phyloP scores from a whole-genome alignment of 2,113 vertebrate species.

The Panurus biarmicus region DNA sequence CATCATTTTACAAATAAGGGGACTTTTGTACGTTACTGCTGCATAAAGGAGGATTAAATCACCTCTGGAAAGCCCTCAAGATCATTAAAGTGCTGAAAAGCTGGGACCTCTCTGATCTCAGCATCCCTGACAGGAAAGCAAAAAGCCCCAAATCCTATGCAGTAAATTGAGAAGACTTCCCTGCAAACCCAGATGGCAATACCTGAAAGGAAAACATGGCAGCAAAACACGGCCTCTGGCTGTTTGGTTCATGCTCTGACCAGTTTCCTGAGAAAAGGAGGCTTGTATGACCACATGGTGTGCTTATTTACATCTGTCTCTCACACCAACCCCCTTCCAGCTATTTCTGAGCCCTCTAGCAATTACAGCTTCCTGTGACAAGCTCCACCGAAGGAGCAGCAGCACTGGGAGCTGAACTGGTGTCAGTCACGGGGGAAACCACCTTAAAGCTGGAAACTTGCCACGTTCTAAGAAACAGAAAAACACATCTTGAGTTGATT shows the following conservation, averaged over 20 bases:
- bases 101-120: not conserved
- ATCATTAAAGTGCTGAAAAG: not conserved
- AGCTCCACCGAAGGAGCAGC: not conserved
- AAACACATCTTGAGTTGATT: not conserved
- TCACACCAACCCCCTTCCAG: not conserved
- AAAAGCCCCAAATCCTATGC: not conserved
- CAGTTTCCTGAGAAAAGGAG: not conserved
- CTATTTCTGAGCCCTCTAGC: not conserved
- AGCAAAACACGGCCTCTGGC: not conserved
- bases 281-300: not conserved
- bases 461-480: not conserved
- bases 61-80: not conserved
- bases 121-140: not conserved
- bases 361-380: not conserved
- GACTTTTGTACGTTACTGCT: not conserved
- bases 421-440: not conserved
- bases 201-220: fast-evolving
- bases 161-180: not conserved
- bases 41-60: not conserved
- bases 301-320: not conserved
- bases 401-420: not conserved
- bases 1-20: not conserved
- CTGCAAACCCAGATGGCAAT: not conserved
- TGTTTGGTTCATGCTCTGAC: not conserved
- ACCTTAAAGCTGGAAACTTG: not conserved